Evolutionary conservation across 2,888 invertebrate genomes (phyloP).

Genomic region (Balanococcus diminutus): DNA sequence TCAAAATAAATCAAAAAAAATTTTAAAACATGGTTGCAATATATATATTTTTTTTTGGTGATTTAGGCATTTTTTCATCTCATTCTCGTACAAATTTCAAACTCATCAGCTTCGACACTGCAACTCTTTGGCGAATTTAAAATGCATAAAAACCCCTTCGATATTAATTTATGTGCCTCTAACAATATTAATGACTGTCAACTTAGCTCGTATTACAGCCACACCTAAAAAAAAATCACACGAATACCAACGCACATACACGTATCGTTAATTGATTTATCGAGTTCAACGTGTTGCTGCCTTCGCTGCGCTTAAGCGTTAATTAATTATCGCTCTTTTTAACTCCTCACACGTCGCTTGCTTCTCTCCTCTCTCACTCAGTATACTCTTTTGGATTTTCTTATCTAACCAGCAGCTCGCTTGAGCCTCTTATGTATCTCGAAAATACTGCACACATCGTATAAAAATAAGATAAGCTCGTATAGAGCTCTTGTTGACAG

Average conservation of each 20-base stretch:
- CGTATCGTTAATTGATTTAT: conserved; percentile 12
- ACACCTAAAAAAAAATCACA: conserved; percentile 23
- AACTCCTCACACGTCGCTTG: background rate
- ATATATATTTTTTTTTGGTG: too few species aligned
- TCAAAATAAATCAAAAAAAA: too few species aligned
- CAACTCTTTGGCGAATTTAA: background rate
- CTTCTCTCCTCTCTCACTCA: background rate
- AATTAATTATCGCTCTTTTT: background rate
- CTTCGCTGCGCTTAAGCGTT: background rate
- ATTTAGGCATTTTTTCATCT: background rate
- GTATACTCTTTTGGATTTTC: background rate
- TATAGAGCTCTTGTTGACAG: background rate
- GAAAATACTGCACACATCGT: background rate
- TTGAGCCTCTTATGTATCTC: background rate
- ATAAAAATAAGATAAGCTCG: background rate
- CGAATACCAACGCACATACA: background rate
- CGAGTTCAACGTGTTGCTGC: background rate
- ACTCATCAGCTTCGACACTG: background rate
- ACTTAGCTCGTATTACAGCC: background rate
- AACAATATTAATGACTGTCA: too few species aligned
- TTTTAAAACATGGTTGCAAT: too few species aligned
- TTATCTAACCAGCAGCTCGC: background rate
- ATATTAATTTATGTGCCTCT: too few species aligned
- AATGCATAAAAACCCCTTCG: background rate
- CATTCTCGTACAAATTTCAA: background rate